Evolutionary conservation across 2,113 vertebrate genomes (phyloP).

Genomic region (Lepisosteus osseus): DNA sequence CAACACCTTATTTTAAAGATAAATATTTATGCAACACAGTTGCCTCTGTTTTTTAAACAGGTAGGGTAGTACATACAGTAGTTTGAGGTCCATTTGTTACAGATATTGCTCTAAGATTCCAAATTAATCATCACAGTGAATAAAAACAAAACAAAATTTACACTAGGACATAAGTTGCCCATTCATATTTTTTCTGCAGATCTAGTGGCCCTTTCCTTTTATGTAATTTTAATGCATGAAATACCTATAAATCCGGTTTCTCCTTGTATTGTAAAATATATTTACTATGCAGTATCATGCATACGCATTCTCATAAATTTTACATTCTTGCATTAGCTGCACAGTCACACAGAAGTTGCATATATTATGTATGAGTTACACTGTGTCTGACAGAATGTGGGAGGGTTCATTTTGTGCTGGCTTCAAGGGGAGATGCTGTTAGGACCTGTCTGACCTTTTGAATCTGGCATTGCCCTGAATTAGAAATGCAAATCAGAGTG

Average conservation of each 20-base stretch:
- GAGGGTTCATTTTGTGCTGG: background rate
- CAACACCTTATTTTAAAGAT: no score
- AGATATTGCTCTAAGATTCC: no score
- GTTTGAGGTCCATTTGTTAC: no score
- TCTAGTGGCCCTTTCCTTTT: no score
- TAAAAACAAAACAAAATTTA: no score
- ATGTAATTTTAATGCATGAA: background rate
- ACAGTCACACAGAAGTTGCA: constrained; percentile 29
- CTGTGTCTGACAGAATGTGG: constrained; percentile 25
- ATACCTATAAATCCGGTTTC: background rate
- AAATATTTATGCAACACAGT: no score
- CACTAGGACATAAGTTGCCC: no score
- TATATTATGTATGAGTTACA: constrained; percentile 40
- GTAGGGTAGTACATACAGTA: no score
- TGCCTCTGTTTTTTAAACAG: no score
- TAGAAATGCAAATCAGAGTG: background rate
- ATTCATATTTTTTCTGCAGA: no score
- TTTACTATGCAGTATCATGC: constrained; percentile 17
- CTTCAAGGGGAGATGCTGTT: background rate
- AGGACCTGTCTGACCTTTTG: background rate
- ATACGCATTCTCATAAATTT: constrained; percentile 35
- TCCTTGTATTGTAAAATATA: constrained; percentile 15
- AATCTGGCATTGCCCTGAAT: background rate
- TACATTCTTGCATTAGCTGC: constrained; percentile 42
- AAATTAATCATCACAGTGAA: no score